phyloP scores from a whole-genome alignment of 2,113 vertebrate genomes.

The Trematomus loennbergii region DNA sequence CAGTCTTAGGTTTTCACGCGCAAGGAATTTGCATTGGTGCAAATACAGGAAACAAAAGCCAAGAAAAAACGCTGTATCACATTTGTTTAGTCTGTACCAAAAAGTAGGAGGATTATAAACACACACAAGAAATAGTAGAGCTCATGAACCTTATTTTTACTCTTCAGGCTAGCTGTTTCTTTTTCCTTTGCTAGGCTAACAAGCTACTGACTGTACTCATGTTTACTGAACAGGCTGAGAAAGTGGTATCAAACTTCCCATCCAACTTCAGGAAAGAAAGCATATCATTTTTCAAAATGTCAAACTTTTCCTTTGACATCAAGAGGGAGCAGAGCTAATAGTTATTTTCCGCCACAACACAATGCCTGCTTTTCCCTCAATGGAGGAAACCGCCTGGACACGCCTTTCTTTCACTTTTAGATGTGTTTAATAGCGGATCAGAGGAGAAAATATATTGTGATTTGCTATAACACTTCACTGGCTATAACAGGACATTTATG shows the following conservation, averaged over 20 bases:
- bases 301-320: neutral
- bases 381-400: conserved; percentile 34
- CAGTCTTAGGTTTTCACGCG: too few relatives aligned
- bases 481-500: neutral
- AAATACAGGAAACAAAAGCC: too few relatives aligned
- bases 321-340: neutral
- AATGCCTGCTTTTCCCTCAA: conserved; percentile 58
- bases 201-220: neutral
- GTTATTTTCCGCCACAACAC: conserved; percentile 51
- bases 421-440: conserved; percentile 1
- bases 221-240: neutral
- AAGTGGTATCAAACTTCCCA: neutral
- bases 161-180: too few relatives aligned
- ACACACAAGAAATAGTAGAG: neutral
- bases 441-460: neutral
- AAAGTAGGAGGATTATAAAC: too few relatives aligned
- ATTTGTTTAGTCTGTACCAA: neutral
- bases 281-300: neutral
- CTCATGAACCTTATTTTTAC: too few relatives aligned
- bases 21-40: too few relatives aligned
- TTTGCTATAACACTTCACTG: neutral
- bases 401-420: conserved; percentile 1
- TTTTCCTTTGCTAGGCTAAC: neutral
- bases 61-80: neutral
- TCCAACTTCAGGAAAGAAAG: neutral